Percentiles rank a stretch among this genome's conserved stretches.
phyloP scores from a whole-genome alignment of 2,888 invertebrate genomes.

The Drosophila colorata region DNA sequence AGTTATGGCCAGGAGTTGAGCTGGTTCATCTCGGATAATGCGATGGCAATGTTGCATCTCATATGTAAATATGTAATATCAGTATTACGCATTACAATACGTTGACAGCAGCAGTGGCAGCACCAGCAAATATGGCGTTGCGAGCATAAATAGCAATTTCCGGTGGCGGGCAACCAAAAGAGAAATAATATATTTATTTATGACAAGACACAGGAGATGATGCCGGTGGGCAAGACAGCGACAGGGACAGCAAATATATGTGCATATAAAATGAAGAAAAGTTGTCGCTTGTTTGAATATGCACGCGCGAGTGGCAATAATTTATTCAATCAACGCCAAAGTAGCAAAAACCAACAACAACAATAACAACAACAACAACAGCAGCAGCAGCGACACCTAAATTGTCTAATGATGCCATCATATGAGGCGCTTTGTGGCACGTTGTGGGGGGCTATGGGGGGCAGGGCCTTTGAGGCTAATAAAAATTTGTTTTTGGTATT shows the following conservation, averaged over 20 bases:
- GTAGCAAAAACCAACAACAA: constrained; percentile 19
- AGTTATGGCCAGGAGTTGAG: constrained; percentile 23
- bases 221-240: constrained; percentile 22
- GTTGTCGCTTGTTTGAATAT: constrained; percentile 54
- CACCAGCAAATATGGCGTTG: constrained; percentile 40
- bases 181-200: constrained; percentile 10
- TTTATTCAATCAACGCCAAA: constrained; percentile 77
- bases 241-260: constrained; percentile 2
- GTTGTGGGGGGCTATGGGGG: neutral
- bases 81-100: constrained; percentile 3
- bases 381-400: constrained; percentile 60
- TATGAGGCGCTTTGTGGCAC: constrained; percentile 40
- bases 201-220: constrained; percentile 2
- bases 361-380: constrained; percentile 32
- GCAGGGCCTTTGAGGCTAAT: constrained; percentile 53
- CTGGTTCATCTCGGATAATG: neutral
- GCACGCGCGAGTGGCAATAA: constrained; percentile 75
- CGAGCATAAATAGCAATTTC: constrained; percentile 69
- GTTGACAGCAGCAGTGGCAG: neutral
- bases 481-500: constrained; percentile 72
- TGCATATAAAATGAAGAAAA: constrained; percentile 48
- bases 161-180: constrained; percentile 45
- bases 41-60: neutral
- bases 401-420: constrained; percentile 81
- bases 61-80: neutral